A percentile compares a stretch with the other conserved stretches of the same genome.
Evolutionary conservation across 1,140 invertebrate genomes (phyloP).

Genomic region (Aporrectodea caliginosa): DNA sequence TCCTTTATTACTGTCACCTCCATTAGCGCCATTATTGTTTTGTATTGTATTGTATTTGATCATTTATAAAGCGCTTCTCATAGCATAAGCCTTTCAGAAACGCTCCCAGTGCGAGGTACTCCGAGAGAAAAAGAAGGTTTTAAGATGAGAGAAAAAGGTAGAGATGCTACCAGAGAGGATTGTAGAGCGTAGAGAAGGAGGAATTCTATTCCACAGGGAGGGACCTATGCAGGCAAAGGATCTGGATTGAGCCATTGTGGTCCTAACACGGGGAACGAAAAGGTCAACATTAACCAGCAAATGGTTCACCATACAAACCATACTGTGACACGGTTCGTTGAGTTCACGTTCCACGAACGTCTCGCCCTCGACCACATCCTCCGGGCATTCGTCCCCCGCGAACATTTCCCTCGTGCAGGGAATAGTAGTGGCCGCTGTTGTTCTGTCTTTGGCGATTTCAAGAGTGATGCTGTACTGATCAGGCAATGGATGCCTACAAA

Average conservation of each 20-base stretch:
- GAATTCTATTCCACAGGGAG: not conserved
- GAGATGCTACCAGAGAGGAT: no score
- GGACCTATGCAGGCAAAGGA: not conserved
- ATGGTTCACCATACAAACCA: not conserved
- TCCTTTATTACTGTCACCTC: no score
- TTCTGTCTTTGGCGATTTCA: slow-evolving; percentile 39
- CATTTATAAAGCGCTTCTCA: no score
- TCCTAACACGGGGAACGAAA: not conserved
- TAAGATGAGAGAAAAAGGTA: not conserved
- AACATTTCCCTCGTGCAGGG: slow-evolving; percentile 19
- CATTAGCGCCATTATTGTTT: no score
- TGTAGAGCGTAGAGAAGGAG: no score
- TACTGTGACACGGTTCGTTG: not conserved
- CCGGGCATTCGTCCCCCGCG: not conserved
- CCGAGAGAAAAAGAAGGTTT: not conserved
- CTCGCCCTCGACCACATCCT: not conserved
- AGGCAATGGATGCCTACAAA: slow-evolving; percentile 43
- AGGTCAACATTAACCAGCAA: not conserved
- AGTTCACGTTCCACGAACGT: not conserved
- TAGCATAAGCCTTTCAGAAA: no score
- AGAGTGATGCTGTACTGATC: slow-evolving; percentile 45
- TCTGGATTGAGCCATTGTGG: not conserved
- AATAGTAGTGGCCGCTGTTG: slow-evolving; percentile 37
- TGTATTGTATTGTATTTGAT: no score
- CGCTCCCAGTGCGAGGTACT: no score